These are phyloP conservation scores for Lanius ludovicianus DNA, from an alignment of 2,113 vertebrate species.

Conservation along the genomic window DNA sequence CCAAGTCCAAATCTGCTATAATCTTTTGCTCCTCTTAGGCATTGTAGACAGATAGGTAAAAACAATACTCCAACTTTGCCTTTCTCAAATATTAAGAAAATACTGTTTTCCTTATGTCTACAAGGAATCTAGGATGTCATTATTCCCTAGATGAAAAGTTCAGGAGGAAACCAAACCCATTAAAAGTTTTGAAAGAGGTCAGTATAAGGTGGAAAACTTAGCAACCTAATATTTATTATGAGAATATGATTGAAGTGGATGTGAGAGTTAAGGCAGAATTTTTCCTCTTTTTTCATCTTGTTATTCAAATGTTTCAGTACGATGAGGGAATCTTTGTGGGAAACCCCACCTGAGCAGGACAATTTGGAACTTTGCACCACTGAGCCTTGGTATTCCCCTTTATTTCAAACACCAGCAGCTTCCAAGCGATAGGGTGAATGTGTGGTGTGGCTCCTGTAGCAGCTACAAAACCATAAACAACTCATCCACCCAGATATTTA, in stretches of 20 bases:
- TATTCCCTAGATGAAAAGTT: background rate
- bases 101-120: background rate
- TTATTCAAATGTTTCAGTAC: background rate
- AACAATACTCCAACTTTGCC: background rate
- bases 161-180: background rate
- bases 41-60: background rate
- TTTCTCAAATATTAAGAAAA: slow-evolving; percentile 7
- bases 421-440: background rate
- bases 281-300: background rate
- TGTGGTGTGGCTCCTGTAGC: background rate
- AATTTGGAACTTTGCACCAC: background rate
- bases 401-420: background rate
- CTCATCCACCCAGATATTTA: background rate
- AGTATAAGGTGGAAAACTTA: background rate
- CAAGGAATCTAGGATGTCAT: background rate
- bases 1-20: background rate
- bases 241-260: background rate
- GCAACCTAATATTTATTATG: background rate
- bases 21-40: background rate
- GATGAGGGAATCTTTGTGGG: background rate
- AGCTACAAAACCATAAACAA: background rate
- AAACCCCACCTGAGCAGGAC: background rate
- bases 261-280: background rate
- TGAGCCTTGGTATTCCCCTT: background rate
- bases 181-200: background rate